A percentile compares a stretch with the other conserved stretches of the same genome.
Conservation (phyloP, 2,888 invertebrate species). For the Mesodorylaimus sp. region DNA sequence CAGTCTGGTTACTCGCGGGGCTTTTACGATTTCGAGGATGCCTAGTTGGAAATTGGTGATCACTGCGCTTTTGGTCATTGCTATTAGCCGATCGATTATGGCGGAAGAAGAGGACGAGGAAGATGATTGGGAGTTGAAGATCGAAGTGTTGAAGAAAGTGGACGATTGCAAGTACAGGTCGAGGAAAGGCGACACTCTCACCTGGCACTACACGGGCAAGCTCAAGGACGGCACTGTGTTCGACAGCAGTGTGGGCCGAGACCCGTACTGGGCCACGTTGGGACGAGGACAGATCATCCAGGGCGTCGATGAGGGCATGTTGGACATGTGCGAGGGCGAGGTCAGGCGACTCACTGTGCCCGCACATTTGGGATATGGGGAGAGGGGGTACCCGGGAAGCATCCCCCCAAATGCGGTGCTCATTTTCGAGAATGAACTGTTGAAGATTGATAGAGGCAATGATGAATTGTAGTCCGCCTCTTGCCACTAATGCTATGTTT, state of each 20-base stretch:
- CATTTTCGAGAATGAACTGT: neutral
- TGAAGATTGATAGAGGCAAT: neutral
- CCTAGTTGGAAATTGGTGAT: too few species aligned
- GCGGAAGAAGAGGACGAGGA: too few species aligned
- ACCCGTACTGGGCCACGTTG: slow-evolving; percentile 6
- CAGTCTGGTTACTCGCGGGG: too few species aligned
- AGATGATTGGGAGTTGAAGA: neutral
- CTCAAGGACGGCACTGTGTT: slow-evolving; percentile 4
- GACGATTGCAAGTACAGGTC: slow-evolving; percentile 1
- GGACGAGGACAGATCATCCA: neutral
- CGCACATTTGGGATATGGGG: neutral
- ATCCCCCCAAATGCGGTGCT: neutral
- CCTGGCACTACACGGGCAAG: slow-evolving; percentile 8
- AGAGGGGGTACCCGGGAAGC: neutral
- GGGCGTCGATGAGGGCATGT: slow-evolving; percentile 7
- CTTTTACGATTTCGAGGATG: too few species aligned
- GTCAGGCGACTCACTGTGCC: neutral
- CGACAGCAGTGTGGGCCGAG: slow-evolving; percentile 6
- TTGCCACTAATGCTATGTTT: neutral
- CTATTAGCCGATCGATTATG: too few species aligned
- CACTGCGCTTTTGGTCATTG: too few species aligned
- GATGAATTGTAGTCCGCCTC: neutral
- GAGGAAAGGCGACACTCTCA: slow-evolving; percentile 3
- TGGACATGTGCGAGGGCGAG: slow-evolving; percentile 1
- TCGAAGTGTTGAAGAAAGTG: neutral